Base-by-base conservation (phyloP, 2,113 vertebrate species). In the Hydropotes inermis region DNA sequence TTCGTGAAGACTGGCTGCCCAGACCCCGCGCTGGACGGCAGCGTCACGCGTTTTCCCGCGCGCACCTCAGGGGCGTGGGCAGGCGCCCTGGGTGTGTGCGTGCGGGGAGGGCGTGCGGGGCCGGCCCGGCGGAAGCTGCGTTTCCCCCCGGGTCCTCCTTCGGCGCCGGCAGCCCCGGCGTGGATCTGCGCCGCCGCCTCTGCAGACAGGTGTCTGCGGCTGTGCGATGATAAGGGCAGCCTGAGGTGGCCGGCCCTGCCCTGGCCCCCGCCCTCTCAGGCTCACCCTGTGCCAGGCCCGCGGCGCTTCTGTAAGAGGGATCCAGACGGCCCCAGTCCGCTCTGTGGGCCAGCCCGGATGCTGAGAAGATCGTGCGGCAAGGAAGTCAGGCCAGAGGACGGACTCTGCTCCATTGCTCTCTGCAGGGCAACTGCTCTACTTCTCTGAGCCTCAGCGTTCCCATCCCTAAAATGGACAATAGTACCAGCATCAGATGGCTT, bases 51-150 rank as follows among this genome's bases (percentile, higher is more conserved):
- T 10, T 36, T 36, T 15, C 33, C 25, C 9, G 4, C 15, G 3
- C 2, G 43, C 15, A 2, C 14, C 15, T 2, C 9, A 78, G 43
- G 43, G 11, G n/a, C 23, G 0, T 5, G 28, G 54, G 54, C 84
- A 57, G 84, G 25, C 0, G 5, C 19, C 54, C 43, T 30, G 33
- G 3, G 39, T 3, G 60, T 43, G 43, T 10, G 25, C 9, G 1
- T 2, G 28, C 0, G 13, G n/a, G 4, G 7, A 33, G 45, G 8
- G 33, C 1, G 0, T 0, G 6, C 1, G 1, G 14, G 21, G 60
- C n/a, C n/a, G n/a, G n/a, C n/a, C n/a, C n/a, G 76, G 27, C 2
- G 30, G 78, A 39, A 82, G 70, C 79, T 84, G 36, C 58, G 84
- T 60, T 55, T 16, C 89, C 39, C 39, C 81, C 47, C 6, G 7